phyloP scores from a whole-genome alignment of 2,888 invertebrate species.

The Proisotoma minuta region DNA sequence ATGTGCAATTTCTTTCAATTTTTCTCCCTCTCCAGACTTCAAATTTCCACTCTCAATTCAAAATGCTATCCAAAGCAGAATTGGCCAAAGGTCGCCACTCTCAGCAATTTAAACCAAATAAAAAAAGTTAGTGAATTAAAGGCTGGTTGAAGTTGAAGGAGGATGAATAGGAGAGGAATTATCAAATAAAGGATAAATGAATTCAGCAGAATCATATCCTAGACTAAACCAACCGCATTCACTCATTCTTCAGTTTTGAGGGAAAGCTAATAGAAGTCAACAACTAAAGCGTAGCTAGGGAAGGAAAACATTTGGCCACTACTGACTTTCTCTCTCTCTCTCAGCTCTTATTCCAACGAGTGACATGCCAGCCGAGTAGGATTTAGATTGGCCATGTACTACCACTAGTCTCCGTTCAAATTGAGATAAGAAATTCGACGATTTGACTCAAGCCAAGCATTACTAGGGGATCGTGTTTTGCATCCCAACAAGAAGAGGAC shows the following conservation, averaged over 20 bases:
- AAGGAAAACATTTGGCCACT: neutral
- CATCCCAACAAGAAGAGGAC: constrained; percentile 1
- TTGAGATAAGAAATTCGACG: constrained; percentile 6
- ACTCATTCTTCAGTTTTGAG: neutral
- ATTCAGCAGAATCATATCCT: neutral
- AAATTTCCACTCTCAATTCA: neutral
- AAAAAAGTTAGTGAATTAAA: constrained; percentile 3
- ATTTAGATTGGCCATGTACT: neutral
- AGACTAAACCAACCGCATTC: neutral
- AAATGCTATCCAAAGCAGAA: neutral
- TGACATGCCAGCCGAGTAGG: neutral
- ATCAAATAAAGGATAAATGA: constrained; percentile 3
- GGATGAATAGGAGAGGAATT: neutral
- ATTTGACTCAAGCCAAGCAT: constrained; percentile 3
- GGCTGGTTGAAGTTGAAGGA: too few species aligned
- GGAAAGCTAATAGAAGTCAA: constrained; percentile 4
- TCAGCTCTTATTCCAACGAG: too few species aligned
- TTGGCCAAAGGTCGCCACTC: neutral
- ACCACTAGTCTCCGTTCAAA: neutral
- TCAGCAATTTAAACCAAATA: neutral
- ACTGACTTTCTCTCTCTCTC: neutral
- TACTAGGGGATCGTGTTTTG: neutral
- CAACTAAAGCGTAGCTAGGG: neutral
- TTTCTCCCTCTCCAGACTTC: neutral
- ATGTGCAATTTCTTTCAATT: constrained; percentile 8